Conservation (phyloP, 2,797 vertebrate species). For the Peromyscus nudipes region DNA sequence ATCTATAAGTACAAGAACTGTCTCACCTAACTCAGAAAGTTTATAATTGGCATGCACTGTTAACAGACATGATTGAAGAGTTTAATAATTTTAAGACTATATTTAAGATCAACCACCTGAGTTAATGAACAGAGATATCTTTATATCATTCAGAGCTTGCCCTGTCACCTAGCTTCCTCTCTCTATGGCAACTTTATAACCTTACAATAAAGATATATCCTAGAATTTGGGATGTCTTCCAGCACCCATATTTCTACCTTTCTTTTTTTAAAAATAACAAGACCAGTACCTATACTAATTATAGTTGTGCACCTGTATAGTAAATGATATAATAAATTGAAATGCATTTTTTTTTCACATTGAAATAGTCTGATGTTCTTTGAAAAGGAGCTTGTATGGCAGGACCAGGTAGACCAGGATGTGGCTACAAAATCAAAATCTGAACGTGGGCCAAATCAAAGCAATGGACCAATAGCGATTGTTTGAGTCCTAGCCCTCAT, state of each 20-base stretch:
- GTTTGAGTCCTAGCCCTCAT: neutral
- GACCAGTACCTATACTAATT: neutral
- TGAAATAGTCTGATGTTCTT: neutral
- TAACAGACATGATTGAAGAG: neutral
- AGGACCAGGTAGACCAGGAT: fast-evolving
- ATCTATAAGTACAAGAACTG: neutral
- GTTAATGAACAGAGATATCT: neutral
- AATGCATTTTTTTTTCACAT: neutral
- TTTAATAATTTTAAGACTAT: fast-evolving
- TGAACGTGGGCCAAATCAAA: neutral
- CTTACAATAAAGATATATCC: neutral
- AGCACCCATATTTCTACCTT: neutral
- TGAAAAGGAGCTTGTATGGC: fast-evolving
- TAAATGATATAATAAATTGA: neutral
- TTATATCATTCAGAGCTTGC: fast-evolving
- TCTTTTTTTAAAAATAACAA: too few relatives aligned
- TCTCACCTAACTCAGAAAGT: neutral
- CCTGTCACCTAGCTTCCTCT: neutral
- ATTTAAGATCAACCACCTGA: neutral
- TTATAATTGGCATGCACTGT: neutral
- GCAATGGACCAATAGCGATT: neutral
- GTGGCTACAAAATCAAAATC: neutral
- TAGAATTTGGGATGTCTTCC: neutral
- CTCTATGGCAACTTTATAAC: neutral
- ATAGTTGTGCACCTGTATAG: neutral